These are phyloP conservation scores for Didymodactylos carnosus DNA, from an alignment of 2,888 invertebrate genomes.

Conservation along the genomic window DNA sequence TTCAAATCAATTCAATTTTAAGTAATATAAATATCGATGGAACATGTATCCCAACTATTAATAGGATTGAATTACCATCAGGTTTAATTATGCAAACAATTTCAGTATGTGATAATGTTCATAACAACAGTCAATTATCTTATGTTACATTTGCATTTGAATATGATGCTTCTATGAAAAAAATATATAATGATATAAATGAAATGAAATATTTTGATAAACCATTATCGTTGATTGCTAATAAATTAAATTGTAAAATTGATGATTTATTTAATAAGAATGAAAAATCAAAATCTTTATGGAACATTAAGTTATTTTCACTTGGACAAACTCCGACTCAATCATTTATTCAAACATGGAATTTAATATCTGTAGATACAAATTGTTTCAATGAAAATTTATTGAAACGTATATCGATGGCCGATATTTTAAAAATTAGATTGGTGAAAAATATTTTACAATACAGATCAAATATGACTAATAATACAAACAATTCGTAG, in stretches of 20 bases:
- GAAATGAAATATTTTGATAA: not conserved
- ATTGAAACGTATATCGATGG: too few relatives aligned
- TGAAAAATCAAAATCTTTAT: not conserved
- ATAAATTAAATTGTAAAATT: not conserved
- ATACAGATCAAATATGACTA: too few relatives aligned
- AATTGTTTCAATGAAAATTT: too few relatives aligned
- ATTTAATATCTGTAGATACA: too few relatives aligned
- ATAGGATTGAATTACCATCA: not conserved
- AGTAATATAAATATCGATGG: not conserved
- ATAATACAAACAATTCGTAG: too few relatives aligned
- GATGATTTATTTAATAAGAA: not conserved
- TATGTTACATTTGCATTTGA: not conserved
- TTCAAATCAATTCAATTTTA: not conserved
- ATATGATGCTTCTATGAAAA: not conserved
- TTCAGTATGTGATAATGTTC: not conserved
- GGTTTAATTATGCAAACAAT: not conserved
- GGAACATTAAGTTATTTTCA: not conserved
- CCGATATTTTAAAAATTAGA: too few relatives aligned
- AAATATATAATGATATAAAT: not conserved
- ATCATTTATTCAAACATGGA: not conserved
- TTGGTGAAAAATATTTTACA: too few relatives aligned
- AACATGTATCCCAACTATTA: not conserved
- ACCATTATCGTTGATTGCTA: not conserved
- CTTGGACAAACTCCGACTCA: not conserved
- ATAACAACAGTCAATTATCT: too few relatives aligned